These are phyloP conservation scores for Percina caprodes DNA, from an alignment of 2,113 vertebrate genomes.

Conservation along the genomic window DNA sequence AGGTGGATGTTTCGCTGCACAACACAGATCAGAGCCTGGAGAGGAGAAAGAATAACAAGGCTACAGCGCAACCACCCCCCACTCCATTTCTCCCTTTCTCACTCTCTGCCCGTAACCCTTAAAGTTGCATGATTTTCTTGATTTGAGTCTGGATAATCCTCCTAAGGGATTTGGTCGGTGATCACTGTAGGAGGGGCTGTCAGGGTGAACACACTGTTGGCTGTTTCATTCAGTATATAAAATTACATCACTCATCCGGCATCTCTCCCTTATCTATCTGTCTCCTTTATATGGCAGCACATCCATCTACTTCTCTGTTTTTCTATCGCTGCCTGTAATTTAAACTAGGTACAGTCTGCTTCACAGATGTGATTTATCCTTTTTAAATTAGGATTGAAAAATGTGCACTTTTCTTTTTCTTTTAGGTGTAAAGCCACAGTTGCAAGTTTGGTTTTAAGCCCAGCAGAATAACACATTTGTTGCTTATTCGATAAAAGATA, in stretches of 20 bases:
- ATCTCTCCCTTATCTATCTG: slow-evolving; percentile 13
- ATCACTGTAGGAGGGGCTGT: slow-evolving; percentile 58
- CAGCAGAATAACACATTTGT: not conserved
- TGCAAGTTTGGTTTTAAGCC: slow-evolving; percentile 11
- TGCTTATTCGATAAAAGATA: slow-evolving; percentile 27
- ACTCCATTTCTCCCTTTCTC: slow-evolving; percentile 25
- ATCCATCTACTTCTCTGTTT: slow-evolving; percentile 48
- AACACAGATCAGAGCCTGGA: not conserved
- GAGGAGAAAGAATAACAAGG: not conserved
- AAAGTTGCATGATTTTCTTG: slow-evolving; percentile 78
- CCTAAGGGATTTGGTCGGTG: slow-evolving; percentile 77
- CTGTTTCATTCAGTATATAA: slow-evolving; percentile 61
- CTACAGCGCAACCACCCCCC: not conserved
- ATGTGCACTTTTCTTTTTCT: not conserved
- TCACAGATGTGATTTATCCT: not conserved
- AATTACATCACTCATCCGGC: slow-evolving; percentile 45
- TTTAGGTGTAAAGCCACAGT: not conserved
- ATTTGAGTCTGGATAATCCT: slow-evolving; percentile 80
- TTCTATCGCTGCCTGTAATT: slow-evolving; percentile 27
- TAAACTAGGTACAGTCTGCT: slow-evolving; percentile 7
- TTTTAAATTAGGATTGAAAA: not conserved
- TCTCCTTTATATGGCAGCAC: slow-evolving; percentile 34
- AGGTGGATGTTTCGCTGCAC: not conserved
- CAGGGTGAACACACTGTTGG: slow-evolving; percentile 36
- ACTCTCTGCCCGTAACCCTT: slow-evolving; percentile 58